A percentile compares a stretch with the other conserved stretches of the same genome.
These are phyloP conservation scores for Drosophila koepferae DNA, from an alignment of 2,888 invertebrate genomes.

Conservation along the genomic window DNA sequence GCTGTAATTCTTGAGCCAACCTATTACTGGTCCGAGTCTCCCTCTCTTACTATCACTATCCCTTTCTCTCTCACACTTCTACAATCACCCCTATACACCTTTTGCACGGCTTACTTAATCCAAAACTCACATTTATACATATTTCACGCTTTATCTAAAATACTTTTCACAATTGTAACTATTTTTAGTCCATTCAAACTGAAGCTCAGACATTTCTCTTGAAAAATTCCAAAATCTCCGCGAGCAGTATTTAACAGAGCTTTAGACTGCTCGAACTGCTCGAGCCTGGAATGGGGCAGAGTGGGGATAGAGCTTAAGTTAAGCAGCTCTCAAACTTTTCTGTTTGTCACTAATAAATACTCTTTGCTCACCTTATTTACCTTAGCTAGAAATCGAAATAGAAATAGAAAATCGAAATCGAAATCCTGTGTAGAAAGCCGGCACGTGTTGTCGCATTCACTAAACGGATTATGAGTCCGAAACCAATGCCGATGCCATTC, in stretches of 20 bases:
- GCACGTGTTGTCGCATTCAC: slow-evolving; percentile 72
- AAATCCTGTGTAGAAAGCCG: slow-evolving; percentile 23
- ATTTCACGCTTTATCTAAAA: background rate
- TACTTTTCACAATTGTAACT: background rate
- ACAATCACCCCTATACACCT: background rate
- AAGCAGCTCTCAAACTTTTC: slow-evolving; percentile 25
- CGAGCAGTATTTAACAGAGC: background rate
- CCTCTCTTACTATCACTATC: no score
- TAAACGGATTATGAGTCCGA: slow-evolving; percentile 65
- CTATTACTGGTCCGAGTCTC: no score
- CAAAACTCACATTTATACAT: background rate
- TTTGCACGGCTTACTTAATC: no score
- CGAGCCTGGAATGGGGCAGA: background rate
- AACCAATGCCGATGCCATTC: slow-evolving; percentile 5
- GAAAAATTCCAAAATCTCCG: background rate
- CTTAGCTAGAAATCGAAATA: slow-evolving; percentile 23
- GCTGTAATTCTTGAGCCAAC: no score
- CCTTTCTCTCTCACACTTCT: background rate
- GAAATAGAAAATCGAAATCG: background rate
- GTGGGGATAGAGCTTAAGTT: slow-evolving; percentile 7
- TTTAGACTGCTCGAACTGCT: background rate
- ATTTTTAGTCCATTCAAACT: background rate
- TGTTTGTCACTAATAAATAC: slow-evolving; percentile 50
- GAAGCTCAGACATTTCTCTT: background rate
- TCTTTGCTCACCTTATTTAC: slow-evolving; percentile 48